Base-by-base conservation (phyloP, 2,113 vertebrate species). In the Phaethon lepturus region DNA sequence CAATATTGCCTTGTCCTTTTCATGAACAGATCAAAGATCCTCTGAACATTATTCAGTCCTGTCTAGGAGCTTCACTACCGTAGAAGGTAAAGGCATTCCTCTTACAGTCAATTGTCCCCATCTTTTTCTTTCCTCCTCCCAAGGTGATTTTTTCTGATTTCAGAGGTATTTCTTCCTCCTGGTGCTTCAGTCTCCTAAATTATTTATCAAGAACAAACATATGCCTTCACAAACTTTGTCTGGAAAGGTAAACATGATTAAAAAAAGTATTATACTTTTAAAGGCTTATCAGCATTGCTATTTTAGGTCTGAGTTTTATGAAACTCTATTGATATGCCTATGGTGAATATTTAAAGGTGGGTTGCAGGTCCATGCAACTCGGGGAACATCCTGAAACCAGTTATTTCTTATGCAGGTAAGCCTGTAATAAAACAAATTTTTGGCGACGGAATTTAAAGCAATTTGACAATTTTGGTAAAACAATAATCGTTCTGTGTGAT, bases 181-280 rank as follows among this genome's bases (percentile, higher is more conserved):
- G 6, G 6, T 89, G 20, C 62, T 78, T 92, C 28, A 68, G 10
- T 60, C 44, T 79, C 20, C 56, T 75, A 76, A 95, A 85, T 91
- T 78, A 93, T 96, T 93, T 59, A 94, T 84, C 52, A 89, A 87
- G 44, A 60, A 72, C 50, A 95, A 95, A 91, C 7, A 56, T 44
- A 17, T 19, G 20, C 49, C 33, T 93, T 75, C 53, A 47, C 18
- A 68, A 49, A 26, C 15, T 91, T 55, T 67, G 2, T 84, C 84
- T 81, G 44, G 33, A 85, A 86, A 74, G 38, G 35, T 60, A 96
- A 95, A 77, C 7, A 28, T 23, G 29, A 63, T 47, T 82, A 14
- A 2, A 10, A 23, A 5, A 45, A 45, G 7, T 29, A 42, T 31
- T 33, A 11, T 84, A 1, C 56, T 74, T 84, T 86, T 79, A 40